These are phyloP conservation scores for Creontiades dilutus DNA, from an alignment of 2,888 invertebrate species.

Conservation along the genomic window DNA sequence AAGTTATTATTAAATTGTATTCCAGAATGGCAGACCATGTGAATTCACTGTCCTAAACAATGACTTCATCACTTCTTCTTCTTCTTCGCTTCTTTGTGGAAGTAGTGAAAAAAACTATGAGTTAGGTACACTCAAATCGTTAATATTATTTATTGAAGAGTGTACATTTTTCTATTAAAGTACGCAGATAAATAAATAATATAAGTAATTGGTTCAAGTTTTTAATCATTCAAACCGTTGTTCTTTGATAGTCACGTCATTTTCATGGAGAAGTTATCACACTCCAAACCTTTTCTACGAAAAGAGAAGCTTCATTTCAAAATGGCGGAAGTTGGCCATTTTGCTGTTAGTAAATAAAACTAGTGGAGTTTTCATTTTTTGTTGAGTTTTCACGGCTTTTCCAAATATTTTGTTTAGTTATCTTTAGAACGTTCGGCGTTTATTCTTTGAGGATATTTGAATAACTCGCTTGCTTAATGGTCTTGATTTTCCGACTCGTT, in stretches of 20 bases:
- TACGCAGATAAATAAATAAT: too few relatives aligned
- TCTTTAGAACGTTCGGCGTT: background rate
- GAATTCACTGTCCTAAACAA: too few relatives aligned
- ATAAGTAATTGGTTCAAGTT: too few relatives aligned
- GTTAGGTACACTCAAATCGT: too few relatives aligned
- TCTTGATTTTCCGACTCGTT: background rate
- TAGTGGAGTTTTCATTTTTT: background rate
- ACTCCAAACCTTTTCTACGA: background rate
- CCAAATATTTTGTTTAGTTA: background rate
- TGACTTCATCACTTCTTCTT: too few relatives aligned
- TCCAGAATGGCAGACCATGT: too few relatives aligned
- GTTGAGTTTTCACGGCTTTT: background rate
- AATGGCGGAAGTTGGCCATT: background rate
- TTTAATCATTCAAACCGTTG: too few relatives aligned
- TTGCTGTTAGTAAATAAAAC: slow-evolving; percentile 15
- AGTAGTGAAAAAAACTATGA: too few relatives aligned
- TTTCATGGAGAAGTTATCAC: background rate
- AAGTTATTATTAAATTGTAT: too few relatives aligned
- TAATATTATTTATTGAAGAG: too few relatives aligned
- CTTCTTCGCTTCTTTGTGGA: too few relatives aligned
- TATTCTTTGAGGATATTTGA: background rate
- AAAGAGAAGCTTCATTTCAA: background rate
- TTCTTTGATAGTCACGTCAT: background rate
- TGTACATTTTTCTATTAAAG: too few relatives aligned
- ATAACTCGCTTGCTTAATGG: background rate